A percentile compares a stretch with the other conserved stretches of the same genome.
Conservation (phyloP, 2,797 vertebrate species). For the Ceyx erithaca region DNA sequence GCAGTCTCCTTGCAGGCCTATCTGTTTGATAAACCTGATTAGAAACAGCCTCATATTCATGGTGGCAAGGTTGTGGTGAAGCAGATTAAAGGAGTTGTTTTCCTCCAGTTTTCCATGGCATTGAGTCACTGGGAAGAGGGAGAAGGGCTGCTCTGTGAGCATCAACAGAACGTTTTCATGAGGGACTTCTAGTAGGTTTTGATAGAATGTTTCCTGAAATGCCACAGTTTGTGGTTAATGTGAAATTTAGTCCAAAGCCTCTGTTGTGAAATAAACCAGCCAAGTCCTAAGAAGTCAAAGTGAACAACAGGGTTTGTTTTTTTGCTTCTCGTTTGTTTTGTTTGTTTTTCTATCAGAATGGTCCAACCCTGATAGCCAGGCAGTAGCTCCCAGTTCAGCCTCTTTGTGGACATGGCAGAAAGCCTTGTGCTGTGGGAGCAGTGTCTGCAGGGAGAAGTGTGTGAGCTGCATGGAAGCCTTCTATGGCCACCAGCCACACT, state of each 20-base stretch:
- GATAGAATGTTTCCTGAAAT: neutral
- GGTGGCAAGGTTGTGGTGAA: neutral
- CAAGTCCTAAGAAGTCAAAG: neutral
- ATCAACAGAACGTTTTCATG: neutral
- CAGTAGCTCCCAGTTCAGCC: neutral
- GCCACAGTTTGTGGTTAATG: neutral
- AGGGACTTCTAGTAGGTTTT: neutral
- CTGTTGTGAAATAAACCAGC: neutral
- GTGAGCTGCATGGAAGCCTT: neutral
- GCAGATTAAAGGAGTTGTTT: neutral
- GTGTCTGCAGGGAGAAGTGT: neutral
- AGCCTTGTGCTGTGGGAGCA: neutral
- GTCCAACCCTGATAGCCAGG: neutral
- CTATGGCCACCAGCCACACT: neutral
- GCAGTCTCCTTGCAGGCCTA: neutral
- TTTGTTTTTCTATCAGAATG: neutral
- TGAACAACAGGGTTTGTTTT: neutral
- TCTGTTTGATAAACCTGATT: neutral
- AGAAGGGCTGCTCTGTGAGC: neutral
- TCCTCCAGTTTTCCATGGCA: neutral
- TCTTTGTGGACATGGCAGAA: rapidly evolving
- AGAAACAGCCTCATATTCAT: neutral
- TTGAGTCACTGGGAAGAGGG: neutral
- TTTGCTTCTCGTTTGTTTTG: no score
- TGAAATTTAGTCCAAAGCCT: neutral